Evolutionary conservation across 64 coral and sea anemone genomes (phyloP), one percentile per base, ranked within the genome.

Genomic region (Porites australiensis): DNA sequence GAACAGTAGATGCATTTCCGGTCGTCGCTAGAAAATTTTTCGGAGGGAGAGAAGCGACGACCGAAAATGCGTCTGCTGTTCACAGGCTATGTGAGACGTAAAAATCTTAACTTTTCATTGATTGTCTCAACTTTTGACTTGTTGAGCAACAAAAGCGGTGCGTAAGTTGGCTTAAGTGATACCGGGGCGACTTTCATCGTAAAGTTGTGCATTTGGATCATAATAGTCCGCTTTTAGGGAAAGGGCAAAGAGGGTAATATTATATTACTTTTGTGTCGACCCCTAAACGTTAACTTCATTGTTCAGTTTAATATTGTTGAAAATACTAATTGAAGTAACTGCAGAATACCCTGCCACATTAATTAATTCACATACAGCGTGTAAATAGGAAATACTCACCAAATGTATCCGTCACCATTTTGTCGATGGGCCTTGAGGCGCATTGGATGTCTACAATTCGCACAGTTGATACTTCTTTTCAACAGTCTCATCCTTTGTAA

Each of bases 261-360:
- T 66, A 66, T 66, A 18, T n/a, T 18, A 66, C 20, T 66, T 66
- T 66, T 66, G 64, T 66, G 64, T 66, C 11, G 64, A 66, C 64
- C 64, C 64, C 64, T 14, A 66, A 18, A 66, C 64, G 20, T 66
- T 66, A 66, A 66, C 64, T 66, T n/a, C 4, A 66, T 66, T 66
- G 20, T 66, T 66, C n/a, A n/a, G n/a, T 66, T 66, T 66, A 66
- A 66, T 66, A 66, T 66, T 66, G 64, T 66, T 66, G 64, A 66
- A 66, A 66, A 66, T 66, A 66, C 64, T 66, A 66, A 66, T 66
- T 66, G n/a, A n/a, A n/a, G n/a, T n/a, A n/a, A n/a, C n/a, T n/a
- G n/a, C n/a, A n/a, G n/a, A n/a, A n/a, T n/a, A n/a, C n/a, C n/a
- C n/a, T n/a, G n/a, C n/a, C n/a, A n/a, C n/a, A n/a, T n/a, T n/a